Evolutionary conservation across 2,113 vertebrate genomes (phyloP).

Genomic region (Scopus umbretta): DNA sequence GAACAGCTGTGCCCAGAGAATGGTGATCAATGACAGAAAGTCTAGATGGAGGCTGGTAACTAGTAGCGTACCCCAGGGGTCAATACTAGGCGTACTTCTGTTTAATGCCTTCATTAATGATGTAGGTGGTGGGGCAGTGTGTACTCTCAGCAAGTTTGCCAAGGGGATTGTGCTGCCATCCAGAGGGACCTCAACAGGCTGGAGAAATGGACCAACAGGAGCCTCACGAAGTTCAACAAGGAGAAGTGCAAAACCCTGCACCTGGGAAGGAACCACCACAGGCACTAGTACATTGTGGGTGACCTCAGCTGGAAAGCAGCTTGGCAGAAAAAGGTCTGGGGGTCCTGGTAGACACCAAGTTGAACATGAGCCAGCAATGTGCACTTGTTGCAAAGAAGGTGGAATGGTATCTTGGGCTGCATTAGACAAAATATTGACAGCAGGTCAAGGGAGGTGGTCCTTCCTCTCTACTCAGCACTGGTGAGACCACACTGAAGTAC

Average conservation of each 20-base stretch:
- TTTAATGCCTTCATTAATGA: background rate
- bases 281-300: background rate
- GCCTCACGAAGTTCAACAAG: background rate
- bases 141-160: background rate
- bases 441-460: background rate
- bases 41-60: background rate
- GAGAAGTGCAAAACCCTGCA: background rate
- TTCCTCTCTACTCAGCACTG: background rate
- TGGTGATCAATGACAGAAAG: background rate
- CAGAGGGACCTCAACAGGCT: background rate
- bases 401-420: background rate
- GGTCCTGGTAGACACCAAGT: background rate
- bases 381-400: background rate
- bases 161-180: background rate
- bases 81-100: background rate
- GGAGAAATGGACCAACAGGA: background rate
- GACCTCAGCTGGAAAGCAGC: background rate
- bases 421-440: background rate
- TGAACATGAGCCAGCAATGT: background rate
- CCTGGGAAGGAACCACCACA: background rate
- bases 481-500: background rate
- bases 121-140: background rate
- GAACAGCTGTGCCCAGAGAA: background rate
- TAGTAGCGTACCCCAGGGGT: background rate
- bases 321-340: background rate